Base-by-base conservation (phyloP, 2,797 vertebrate species). In the Pelodytes ibericus region DNA sequence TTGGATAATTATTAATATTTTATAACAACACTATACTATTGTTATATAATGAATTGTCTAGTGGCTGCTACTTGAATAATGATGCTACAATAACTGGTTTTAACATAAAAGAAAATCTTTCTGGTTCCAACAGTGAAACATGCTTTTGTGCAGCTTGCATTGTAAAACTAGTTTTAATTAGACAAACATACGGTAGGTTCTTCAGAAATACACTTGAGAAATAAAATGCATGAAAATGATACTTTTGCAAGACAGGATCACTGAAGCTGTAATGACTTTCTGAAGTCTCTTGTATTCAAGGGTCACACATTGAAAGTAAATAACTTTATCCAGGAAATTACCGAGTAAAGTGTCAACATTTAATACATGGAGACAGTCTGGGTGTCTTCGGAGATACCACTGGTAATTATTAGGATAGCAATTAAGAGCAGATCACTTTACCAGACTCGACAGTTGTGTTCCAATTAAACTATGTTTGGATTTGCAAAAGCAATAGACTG, bases 281-380 rank as follows among this genome's bases (percentile, higher is more conserved):
- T 77, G 41, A 60, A 72, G 62, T 29, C 53, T 72, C 31, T 66
- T 49, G 8, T 67, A 65, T 78, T 65, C 62, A 67, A 61, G 69
- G 75, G 75, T 78, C 69, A 78, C 53, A 67, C 63, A 41, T 65
- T 72, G 58, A 72, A 61, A 71, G 62, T 72, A 72, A 78, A 78
- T 78, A 78, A 72, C 62, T 78, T 78, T 78, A 72, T 78, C 62
- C 70, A 78, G 75, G 75, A 78, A 78, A 78, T 78, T 41, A 67
- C 62, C 39, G 69, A 72, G 62, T 60, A 67, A 68, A 78, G 63
- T 77, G 69, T 72, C 69, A 72, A 72, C 75, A 59, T 72, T 77
- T 60, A 72, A 72, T 77, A 36, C 62, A 51, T 72, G 75, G 69
- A 72, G 75, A 72, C 75, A 78, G 75, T 72, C 75, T 72, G 69